A percentile compares a stretch with the other conserved stretches of the same genome.
Evolutionary conservation across 2,888 invertebrate genomes (phyloP).

Genomic region (Mongoloraphidia duomilia): DNA sequence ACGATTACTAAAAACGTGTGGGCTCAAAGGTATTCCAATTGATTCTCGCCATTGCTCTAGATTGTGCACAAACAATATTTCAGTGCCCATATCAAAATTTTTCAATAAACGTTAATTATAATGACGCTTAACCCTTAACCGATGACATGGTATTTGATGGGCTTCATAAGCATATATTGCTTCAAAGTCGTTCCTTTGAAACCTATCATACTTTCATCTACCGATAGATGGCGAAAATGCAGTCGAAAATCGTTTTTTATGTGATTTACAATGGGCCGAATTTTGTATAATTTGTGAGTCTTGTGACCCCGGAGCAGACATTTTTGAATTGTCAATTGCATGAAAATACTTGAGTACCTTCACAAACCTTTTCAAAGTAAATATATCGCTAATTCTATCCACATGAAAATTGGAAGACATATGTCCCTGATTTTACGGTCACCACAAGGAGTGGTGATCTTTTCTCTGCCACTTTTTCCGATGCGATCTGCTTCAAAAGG

Average conservation of each 20-base stretch:
- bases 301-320: background rate
- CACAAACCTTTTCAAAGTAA: background rate
- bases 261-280: background rate
- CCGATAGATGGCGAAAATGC: background rate
- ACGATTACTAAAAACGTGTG: too few relatives aligned
- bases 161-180: slow-evolving; percentile 16
- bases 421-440: too few relatives aligned
- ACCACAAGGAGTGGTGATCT: too few relatives aligned
- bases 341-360: background rate
- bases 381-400: background rate
- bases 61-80: too few relatives aligned
- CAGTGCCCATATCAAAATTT: too few relatives aligned
- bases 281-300: background rate
- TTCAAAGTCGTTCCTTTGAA: slow-evolving; percentile 12
- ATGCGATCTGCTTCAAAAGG: too few relatives aligned
- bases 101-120: too few relatives aligned
- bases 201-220: slow-evolving; percentile 6
- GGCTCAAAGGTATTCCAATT: too few relatives aligned
- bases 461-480: too few relatives aligned
- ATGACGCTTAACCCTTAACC: too few relatives aligned
- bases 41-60: too few relatives aligned
- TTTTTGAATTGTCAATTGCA: background rate
- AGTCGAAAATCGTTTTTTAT: background rate
- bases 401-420: background rate
- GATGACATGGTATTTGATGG: too few relatives aligned